These are phyloP conservation scores for Pyrrhia umbra DNA, from an alignment of 2,888 invertebrate species.

Conservation along the genomic window DNA sequence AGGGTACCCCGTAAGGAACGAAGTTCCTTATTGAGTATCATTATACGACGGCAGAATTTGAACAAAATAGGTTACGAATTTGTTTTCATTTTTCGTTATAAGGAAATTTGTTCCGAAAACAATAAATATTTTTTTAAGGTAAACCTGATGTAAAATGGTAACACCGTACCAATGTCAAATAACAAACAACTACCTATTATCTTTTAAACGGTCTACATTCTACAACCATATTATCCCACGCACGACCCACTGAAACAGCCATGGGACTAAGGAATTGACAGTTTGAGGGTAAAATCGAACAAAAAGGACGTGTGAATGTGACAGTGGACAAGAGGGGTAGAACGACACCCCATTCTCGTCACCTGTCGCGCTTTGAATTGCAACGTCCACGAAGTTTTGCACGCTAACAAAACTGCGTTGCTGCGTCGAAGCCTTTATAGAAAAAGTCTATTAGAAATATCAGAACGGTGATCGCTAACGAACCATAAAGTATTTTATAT, in stretches of 20 bases:
- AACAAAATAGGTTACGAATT: too few relatives aligned
- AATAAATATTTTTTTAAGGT: not conserved
- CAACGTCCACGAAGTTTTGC: constrained; percentile 68
- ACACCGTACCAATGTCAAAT: constrained; percentile 8
- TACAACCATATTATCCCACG: constrained; percentile 36
- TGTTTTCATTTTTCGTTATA: too few relatives aligned
- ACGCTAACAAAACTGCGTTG: constrained; percentile 60
- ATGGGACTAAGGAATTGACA: constrained; percentile 41
- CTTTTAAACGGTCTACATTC: constrained; percentile 24
- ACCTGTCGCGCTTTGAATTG: constrained; percentile 73
- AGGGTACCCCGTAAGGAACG: too few relatives aligned
- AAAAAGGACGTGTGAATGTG: constrained; percentile 61
- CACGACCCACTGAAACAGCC: constrained; percentile 35
- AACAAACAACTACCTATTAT: constrained; percentile 24
- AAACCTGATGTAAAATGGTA: not conserved
- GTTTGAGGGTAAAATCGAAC: constrained; percentile 47
- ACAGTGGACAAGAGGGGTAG: constrained; percentile 44
- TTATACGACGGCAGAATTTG: too few relatives aligned
- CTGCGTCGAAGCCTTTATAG: constrained; percentile 40
- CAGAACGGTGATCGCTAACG: constrained; percentile 4
- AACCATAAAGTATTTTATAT: constrained; percentile 17
- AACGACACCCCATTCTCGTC: constrained; percentile 67
- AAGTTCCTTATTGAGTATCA: too few relatives aligned
- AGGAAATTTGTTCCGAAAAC: too few relatives aligned
- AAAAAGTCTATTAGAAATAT: constrained; percentile 36